Evolutionary conservation across 1,140 invertebrate genomes (phyloP).

Genomic region (Bombus consobrinus): DNA sequence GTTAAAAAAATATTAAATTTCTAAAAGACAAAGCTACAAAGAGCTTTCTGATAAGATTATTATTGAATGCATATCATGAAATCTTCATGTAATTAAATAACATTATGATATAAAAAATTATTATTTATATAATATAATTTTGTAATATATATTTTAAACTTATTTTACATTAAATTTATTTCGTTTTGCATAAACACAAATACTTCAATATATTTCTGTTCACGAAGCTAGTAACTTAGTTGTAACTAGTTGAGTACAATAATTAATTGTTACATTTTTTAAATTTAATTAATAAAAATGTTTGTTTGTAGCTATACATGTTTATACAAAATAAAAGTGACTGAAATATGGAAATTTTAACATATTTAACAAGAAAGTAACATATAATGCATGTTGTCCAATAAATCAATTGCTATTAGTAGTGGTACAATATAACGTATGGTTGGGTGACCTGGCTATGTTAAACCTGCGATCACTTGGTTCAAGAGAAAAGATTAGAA

Average conservation of each 20-base stretch:
- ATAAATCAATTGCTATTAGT: constrained; percentile 4
- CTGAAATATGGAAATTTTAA: not conserved
- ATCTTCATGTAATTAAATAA: not conserved
- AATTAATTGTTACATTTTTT: not conserved
- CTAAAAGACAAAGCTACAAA: not conserved
- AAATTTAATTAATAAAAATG: not conserved
- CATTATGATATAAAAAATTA: not conserved
- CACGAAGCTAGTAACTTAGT: constrained; percentile 15
- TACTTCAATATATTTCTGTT: not conserved
- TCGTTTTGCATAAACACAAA: not conserved
- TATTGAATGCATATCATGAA: not conserved
- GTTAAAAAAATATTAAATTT: not conserved
- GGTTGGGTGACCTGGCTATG: constrained; percentile 41
- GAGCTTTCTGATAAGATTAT: not conserved
- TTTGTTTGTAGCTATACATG: not conserved
- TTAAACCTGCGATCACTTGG: constrained; percentile 27
- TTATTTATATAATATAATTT: not conserved
- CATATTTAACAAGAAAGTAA: too few relatives aligned
- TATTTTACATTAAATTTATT: not conserved
- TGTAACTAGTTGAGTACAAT: not conserved
- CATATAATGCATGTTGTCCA: not conserved
- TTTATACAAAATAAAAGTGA: not conserved
- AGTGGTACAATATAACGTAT: constrained; percentile 3
- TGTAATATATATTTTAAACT: not conserved
- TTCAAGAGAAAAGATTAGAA: constrained; percentile 47